Base-by-base conservation (phyloP, 2,888 invertebrate species). In the Subacronicta megacephala region DNA sequence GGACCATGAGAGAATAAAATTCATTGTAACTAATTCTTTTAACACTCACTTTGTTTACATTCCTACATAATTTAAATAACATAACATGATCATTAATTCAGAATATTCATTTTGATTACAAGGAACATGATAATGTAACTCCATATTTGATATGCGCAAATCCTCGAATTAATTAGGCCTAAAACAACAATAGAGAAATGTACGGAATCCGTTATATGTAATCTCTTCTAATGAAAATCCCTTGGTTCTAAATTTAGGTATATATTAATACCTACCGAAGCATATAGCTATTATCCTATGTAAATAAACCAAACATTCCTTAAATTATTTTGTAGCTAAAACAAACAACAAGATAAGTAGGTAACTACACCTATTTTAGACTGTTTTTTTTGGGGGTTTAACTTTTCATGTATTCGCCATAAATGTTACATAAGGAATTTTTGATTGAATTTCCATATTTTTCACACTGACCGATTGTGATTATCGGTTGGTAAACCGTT, bases 81-180 rank as follows among this genome's bases (percentile, higher is more conserved):
- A n/a, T n/a, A n/a, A n/a, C n/a, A n/a, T n/a, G n/a, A n/a, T n/a
- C n/a, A n/a, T 29, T 17, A 1, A 42, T 42, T 1, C 29, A 17
- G 35, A 36, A 43, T 13, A 3, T 10, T 37, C 15, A 44, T 36
- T 47, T 16, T 20, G 17, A 36, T 44, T 15, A 46, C n/a, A n/a
- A n/a, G n/a, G 12, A 44, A 26, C 37, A 65, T n/a, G 13, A 45
- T 46, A 40, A n/a, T 31, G 35, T 43, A 23, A 9, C 50, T 49
- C 7, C 26, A n/a, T 44, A 56, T 47, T 56, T 53, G 15, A 51
- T 46, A 59, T 59, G 47, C 53, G 31, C 29, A 45, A 54, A 57
- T 60, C 43, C 51, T 26, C 13, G 45, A 40, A 54, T 57, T 66
- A 69, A 69, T 69, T 72, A 51, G 9, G 31, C 72, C 72, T 72